Conservation (phyloP, 2,888 invertebrate species). For the Venusia cambrica region DNA sequence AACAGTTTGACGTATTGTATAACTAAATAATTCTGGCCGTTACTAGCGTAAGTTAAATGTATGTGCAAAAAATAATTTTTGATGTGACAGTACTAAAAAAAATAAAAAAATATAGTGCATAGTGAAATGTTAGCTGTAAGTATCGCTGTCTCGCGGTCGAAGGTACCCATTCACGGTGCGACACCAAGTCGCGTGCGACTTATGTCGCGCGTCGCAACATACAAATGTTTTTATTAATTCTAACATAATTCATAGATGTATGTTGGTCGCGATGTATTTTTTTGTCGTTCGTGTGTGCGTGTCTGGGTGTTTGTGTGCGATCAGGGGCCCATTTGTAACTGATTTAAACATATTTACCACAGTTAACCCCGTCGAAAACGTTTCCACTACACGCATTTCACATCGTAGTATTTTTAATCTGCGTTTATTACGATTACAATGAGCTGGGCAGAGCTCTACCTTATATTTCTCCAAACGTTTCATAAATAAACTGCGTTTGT, state of each 20-base stretch:
- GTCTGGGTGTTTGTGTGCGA: slow-evolving; percentile 25
- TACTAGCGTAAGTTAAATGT: slow-evolving; percentile 51
- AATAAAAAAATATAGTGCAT: slow-evolving; percentile 31
- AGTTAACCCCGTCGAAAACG: no score
- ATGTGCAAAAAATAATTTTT: slow-evolving; percentile 51
- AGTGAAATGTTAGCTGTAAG: slow-evolving; percentile 33
- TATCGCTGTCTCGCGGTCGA: slow-evolving; percentile 23
- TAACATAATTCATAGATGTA: slow-evolving; percentile 41
- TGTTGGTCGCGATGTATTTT: slow-evolving; percentile 43
- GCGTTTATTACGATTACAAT: no score
- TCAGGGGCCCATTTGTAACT: no score
- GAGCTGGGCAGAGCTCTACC: no score
- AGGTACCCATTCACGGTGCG: slow-evolving; percentile 7
- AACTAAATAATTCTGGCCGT: slow-evolving; percentile 34
- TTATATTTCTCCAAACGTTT: no score
- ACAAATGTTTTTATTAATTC: slow-evolving; percentile 34
- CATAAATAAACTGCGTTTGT: no score
- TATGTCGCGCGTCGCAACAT: slow-evolving; percentile 14
- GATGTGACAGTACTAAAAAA: slow-evolving; percentile 56
- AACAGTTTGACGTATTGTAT: slow-evolving; percentile 19
- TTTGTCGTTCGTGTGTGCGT: slow-evolving; percentile 34
- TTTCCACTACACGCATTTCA: no score
- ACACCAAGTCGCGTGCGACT: slow-evolving; percentile 5
- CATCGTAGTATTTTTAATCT: no score
- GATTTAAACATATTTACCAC: no score